Evolutionary conservation across 2,888 invertebrate genomes (phyloP), one percentile per base, ranked within the genome.

Genomic region (Campoplex nolae): DNA sequence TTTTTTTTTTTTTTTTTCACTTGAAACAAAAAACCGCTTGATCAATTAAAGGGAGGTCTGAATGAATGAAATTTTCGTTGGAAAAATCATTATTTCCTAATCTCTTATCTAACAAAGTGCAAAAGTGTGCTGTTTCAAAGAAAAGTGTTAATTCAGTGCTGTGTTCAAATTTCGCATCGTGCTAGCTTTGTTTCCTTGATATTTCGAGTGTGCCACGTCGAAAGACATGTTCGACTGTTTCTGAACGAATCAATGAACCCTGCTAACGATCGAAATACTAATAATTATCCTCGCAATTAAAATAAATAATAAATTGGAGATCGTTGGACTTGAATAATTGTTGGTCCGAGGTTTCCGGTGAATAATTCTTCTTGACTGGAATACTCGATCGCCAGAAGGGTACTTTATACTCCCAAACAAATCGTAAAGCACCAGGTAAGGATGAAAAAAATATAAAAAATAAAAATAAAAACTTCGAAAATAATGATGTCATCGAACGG

Each of bases 191-290:
- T 51, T 73, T 58, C 13, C n/a, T 42, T 45, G 16, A 48, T 65
- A 54, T 54, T 28, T n/a, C 16, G 42, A 68, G 74, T 68, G 79
- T 35, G 45, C 4, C 54, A 16, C 67, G 32, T 35, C 65, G 18
- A 28, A 32, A 54, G 77, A 82, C 28, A 85, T 78, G 82, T 82
- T 85, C 85, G 82, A 85, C 78, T 78, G 82, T 51, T 82, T 85
- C 58, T 78, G 82, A 85, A 77, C 65, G 35, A 73, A 81, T 48
- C 48, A 38, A 68, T 38, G 11, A 71, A 67, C 48, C 23, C 65
- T 18, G 6, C 38, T n/a, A 18, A n/a, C 42, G 23, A 68, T 70
- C 42, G 42, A 28, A 28, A 42, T 23, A 42, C 28, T 28, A 45
- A 70, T 48, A 32, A 79, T 48, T 11, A 68, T 28, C 74, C 28